phyloP scores from a whole-genome alignment of 2,113 vertebrate species.

The Salvelinus namaycush region DNA sequence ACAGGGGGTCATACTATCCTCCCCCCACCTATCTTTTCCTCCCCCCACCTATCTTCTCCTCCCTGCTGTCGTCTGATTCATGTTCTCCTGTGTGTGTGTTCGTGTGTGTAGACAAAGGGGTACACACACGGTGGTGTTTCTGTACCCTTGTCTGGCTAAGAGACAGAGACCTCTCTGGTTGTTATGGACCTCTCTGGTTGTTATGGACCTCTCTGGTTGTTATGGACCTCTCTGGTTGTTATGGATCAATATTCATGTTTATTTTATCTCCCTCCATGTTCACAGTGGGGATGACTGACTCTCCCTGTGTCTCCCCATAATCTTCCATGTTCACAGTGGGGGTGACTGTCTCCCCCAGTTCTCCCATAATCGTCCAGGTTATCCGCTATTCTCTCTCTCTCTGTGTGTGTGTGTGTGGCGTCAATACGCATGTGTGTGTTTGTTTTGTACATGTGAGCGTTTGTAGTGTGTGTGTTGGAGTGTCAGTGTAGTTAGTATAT shows the following conservation, averaged over 20 bases:
- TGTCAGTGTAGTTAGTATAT: too few species aligned
- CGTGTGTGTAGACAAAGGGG: too few species aligned
- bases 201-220: neutral
- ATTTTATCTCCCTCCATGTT: conserved; percentile 16
- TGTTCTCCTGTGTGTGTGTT: too few species aligned
- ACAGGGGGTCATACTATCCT: too few species aligned
- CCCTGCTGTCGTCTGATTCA: too few species aligned
- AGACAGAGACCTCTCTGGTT: conserved; percentile 14
- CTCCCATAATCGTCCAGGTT: neutral
- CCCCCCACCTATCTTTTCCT: too few species aligned
- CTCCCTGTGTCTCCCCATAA: neutral
- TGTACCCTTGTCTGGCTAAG: too few species aligned
- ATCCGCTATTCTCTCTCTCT: neutral
- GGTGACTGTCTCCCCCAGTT: neutral
- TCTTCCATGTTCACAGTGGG: neutral
- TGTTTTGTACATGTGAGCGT: too few species aligned
- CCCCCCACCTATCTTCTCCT: too few species aligned
- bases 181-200: conserved; percentile 6
- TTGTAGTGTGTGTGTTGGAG: too few species aligned
- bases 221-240: conserved; percentile 11
- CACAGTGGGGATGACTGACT: neutral
- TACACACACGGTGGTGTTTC: too few species aligned
- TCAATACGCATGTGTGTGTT: too few species aligned
- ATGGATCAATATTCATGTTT: conserved; percentile 38
- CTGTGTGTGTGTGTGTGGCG: neutral